Percentiles rank a stretch among this genome's conserved stretches.
Evolutionary conservation across 2,797 vertebrate genomes (phyloP).

Genomic region (Enteromius trimaculatus): DNA sequence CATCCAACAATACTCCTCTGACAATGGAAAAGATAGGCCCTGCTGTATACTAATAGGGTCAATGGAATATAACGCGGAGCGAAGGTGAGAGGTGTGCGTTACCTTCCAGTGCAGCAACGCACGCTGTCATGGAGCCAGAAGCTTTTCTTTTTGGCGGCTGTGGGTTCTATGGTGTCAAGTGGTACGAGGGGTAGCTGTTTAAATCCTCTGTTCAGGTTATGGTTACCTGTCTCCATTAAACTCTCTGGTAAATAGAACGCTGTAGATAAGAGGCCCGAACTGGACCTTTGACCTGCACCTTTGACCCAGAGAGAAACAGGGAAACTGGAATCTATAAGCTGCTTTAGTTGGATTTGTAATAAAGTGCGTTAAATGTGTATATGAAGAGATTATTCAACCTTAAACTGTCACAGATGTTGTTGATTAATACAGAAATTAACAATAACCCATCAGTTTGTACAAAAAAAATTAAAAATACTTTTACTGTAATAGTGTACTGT

Average conservation of each 20-base stretch:
- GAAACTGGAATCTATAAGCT: background rate
- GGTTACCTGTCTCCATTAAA: slow-evolving; percentile 72
- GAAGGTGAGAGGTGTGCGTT: slow-evolving; percentile 66
- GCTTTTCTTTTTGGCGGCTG: slow-evolving; percentile 61
- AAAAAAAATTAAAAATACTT: background rate
- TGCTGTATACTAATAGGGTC: slow-evolving; percentile 62
- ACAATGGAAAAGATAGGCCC: slow-evolving; percentile 60
- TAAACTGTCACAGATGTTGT: background rate
- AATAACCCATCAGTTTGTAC: background rate
- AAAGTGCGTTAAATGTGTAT: background rate
- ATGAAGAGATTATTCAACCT: background rate
- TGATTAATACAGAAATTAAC: background rate
- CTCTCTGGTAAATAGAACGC: slow-evolving; percentile 65
- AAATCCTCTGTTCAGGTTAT: slow-evolving; percentile 68
- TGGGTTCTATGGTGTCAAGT: slow-evolving; percentile 74
- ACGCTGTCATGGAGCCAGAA: slow-evolving; percentile 70
- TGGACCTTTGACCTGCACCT: slow-evolving; percentile 34
- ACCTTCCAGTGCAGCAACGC: slow-evolving; percentile 62
- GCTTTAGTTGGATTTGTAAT: background rate
- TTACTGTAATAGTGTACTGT: background rate
- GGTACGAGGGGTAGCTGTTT: slow-evolving; percentile 69
- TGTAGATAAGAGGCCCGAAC: slow-evolving; percentile 46
- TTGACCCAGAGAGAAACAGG: slow-evolving; percentile 15
- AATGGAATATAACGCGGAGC: slow-evolving; percentile 59
- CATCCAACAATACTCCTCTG: slow-evolving; percentile 41